Percentiles rank a stretch among this genome's conserved stretches.
These are phyloP conservation scores for Lasiurus cinereus DNA, from an alignment of 2,113 vertebrate species.

Conservation along the genomic window DNA sequence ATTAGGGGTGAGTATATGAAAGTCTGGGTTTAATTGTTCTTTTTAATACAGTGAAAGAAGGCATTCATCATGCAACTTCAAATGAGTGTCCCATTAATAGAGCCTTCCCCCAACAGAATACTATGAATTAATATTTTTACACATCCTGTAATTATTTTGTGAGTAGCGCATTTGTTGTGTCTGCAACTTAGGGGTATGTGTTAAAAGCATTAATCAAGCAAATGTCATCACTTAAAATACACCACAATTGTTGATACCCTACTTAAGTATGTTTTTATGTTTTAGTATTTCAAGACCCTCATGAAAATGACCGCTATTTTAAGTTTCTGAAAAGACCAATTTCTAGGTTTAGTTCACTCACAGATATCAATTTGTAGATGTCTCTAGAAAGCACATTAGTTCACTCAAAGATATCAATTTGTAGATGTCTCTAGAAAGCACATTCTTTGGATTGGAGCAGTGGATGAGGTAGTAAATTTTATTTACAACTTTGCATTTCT, in stretches of 20 bases:
- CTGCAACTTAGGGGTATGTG: constrained; percentile 16
- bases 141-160: constrained; percentile 74
- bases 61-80: constrained; percentile 71
- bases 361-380: constrained; percentile 49
- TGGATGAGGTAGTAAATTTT: constrained; percentile 5
- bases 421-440: constrained; percentile 63
- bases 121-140: constrained; percentile 79
- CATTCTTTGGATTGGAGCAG: neutral
- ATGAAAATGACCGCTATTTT: neutral
- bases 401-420: constrained; percentile 13
- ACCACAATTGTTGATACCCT: neutral
- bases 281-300: constrained; percentile 40
- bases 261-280: constrained; percentile 26
- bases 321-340: neutral
- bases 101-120: constrained; percentile 60
- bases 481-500: constrained; percentile 21
- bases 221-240: constrained; percentile 51
- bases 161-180: constrained; percentile 57
- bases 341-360: constrained; percentile 33
- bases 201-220: constrained; percentile 53
- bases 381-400: constrained; percentile 15
- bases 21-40: constrained; percentile 78
- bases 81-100: constrained; percentile 69
- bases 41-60: constrained; percentile 74
- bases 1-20: constrained; percentile 75